Evolutionary conservation across 2,113 vertebrate genomes (phyloP).

Genomic region (Cettia cetti): DNA sequence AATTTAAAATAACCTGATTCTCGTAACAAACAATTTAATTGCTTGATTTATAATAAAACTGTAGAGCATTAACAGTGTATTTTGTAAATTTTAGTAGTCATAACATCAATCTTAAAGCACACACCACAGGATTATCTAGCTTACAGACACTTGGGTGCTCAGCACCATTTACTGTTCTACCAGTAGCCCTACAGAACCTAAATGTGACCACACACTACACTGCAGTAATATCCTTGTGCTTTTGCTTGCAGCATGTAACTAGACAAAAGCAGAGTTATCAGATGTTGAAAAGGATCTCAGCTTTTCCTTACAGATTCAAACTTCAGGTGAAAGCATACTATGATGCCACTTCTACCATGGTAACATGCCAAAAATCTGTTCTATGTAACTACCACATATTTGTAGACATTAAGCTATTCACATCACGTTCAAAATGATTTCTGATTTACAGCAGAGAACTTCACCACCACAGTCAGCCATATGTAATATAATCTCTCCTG

Average conservation of each 20-base stretch:
- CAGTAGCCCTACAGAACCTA: background rate
- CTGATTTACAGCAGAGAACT: background rate
- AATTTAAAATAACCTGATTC: background rate
- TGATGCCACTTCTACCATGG: background rate
- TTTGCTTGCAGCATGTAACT: background rate
- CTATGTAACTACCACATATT: background rate
- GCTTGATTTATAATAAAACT: background rate
- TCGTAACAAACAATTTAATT: background rate
- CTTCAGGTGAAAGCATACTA: background rate
- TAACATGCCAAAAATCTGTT: background rate
- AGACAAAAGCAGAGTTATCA: background rate
- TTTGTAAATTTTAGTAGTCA: background rate
- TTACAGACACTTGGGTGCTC: background rate
- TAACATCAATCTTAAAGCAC: background rate
- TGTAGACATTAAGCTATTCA: background rate
- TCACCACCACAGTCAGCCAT: background rate
- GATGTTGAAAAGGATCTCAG: background rate
- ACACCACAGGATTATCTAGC: background rate
- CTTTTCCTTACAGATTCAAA: background rate
- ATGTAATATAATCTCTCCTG: background rate
- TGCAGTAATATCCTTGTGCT: background rate
- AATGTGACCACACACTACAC: background rate
- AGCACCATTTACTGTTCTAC: background rate
- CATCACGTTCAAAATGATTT: background rate
- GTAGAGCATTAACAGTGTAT: rapidly evolving